Conservation (phyloP, 2,113 vertebrate genomes). For the Bos javanicus region DNA sequence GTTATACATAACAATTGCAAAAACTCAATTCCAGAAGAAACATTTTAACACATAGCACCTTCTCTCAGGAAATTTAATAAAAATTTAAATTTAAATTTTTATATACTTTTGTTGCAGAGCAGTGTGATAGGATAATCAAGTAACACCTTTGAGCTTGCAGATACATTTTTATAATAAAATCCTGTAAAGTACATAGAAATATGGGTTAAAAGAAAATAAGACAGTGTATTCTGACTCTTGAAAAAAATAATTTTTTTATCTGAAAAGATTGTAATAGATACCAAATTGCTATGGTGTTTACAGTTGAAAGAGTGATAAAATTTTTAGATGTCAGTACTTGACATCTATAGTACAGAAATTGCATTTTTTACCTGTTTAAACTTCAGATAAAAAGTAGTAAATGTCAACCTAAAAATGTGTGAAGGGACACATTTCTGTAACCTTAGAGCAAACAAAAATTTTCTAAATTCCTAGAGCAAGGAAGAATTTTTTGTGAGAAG, state of each 20-base stretch:
- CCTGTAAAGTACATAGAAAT: background rate
- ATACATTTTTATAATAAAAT: constrained; percentile 10
- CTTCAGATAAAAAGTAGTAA: background rate
- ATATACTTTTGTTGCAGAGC: background rate
- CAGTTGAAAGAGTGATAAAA: background rate
- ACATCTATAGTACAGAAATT: background rate
- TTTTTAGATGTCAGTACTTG: background rate
- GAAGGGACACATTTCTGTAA: background rate
- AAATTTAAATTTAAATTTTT: constrained; percentile 4
- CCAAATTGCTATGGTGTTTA: background rate
- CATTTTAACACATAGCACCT: background rate
- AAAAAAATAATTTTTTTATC: background rate
- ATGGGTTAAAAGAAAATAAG: background rate
- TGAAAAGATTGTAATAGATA: background rate
- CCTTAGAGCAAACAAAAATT: background rate
- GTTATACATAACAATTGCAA: background rate
- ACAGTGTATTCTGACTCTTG: background rate
- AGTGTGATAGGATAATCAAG: background rate
- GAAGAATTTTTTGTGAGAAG: background rate
- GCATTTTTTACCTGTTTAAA: background rate
- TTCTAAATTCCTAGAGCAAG: background rate
- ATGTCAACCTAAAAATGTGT: background rate
- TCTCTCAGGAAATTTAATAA: background rate
- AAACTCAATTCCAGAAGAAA: background rate
- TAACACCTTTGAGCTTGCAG: background rate